Evolutionary conservation across 1,140 invertebrate species (phyloP).

Genomic region (Spodoptera litura): DNA sequence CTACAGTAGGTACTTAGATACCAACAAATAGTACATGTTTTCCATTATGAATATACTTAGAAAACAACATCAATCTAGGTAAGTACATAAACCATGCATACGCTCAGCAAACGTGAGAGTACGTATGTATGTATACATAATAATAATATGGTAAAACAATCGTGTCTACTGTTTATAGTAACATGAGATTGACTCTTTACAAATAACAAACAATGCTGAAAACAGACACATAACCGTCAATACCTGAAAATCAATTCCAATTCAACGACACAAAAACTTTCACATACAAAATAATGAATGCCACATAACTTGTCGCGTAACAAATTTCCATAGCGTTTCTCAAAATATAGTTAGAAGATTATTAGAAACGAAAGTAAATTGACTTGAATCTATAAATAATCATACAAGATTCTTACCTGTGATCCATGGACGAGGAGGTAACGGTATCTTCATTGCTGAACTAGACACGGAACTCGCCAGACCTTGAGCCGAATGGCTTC

Average conservation of each 20-base stretch:
- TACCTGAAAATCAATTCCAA: neutral
- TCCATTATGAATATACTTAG: too few relatives aligned
- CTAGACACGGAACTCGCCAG: constrained; percentile 65
- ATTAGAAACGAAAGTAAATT: too few relatives aligned
- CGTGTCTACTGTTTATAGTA: neutral
- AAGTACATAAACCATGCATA: neutral
- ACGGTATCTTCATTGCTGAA: constrained; percentile 80
- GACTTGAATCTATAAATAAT: neutral
- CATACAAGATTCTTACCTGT: constrained; percentile 67
- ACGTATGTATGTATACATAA: neutral
- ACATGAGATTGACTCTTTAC: neutral
- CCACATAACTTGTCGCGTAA: neutral
- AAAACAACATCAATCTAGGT: too few relatives aligned
- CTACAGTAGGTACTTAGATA: too few relatives aligned
- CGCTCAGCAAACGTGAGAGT: constrained; percentile 12
- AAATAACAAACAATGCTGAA: neutral
- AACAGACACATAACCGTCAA: neutral
- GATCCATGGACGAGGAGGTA: constrained; percentile 81
- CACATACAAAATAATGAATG: constrained; percentile 12
- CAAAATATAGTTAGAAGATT: too few relatives aligned
- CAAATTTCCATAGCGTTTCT: too few relatives aligned
- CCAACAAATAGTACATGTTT: too few relatives aligned
- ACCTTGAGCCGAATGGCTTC: constrained; percentile 81
- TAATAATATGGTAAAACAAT: neutral
- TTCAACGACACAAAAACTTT: constrained; percentile 4